Conservation (phyloP, 1,140 invertebrate genomes). For the Zophobas morio region DNA sequence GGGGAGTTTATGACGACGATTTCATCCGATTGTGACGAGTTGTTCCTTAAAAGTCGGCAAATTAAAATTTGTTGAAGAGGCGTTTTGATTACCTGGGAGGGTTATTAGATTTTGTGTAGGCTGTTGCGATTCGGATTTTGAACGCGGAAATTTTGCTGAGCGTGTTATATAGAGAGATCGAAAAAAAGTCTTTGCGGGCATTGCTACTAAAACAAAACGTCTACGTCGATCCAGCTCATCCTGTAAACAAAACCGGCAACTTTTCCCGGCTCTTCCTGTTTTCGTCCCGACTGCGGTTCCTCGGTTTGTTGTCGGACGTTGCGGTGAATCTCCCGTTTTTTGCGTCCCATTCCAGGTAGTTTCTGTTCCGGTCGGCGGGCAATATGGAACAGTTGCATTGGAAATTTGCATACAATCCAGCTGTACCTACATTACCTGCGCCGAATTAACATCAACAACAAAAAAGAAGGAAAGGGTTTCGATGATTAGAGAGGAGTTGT, state of each 20-base stretch:
- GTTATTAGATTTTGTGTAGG: too few species aligned
- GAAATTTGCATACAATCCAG: slow-evolving; percentile 61
- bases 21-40: slow-evolving; percentile 10
- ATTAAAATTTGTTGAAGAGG: slow-evolving; percentile 6
- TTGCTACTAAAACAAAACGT: too few species aligned
- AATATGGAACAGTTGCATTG: slow-evolving; percentile 59
- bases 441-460: slow-evolving; percentile 46
- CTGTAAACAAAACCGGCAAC: background rate
- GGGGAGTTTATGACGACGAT: slow-evolving; percentile 19
- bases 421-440: slow-evolving; percentile 56
- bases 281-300: too few species aligned
- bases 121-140: too few species aligned
- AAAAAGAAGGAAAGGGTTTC: slow-evolving; percentile 48
- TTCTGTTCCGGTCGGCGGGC: slow-evolving; percentile 54
- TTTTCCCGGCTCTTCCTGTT: background rate
- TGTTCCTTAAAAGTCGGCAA: slow-evolving; percentile 8
- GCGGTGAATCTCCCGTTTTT: slow-evolving; percentile 11
- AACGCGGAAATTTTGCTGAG: too few species aligned
- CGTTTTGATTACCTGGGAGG: background rate
- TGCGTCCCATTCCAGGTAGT: slow-evolving; percentile 47
- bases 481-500: slow-evolving; percentile 49
- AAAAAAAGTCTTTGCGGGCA: too few species aligned
- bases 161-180: too few species aligned
- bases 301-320: slow-evolving; percentile 22
- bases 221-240: too few species aligned